A percentile compares a stretch with the other conserved stretches of the same genome.
These are phyloP conservation scores for Cliona cf. orientalis DNA, from an alignment of 37 sponge, comb jelly and placozoan genomes.

Conservation along the genomic window DNA sequence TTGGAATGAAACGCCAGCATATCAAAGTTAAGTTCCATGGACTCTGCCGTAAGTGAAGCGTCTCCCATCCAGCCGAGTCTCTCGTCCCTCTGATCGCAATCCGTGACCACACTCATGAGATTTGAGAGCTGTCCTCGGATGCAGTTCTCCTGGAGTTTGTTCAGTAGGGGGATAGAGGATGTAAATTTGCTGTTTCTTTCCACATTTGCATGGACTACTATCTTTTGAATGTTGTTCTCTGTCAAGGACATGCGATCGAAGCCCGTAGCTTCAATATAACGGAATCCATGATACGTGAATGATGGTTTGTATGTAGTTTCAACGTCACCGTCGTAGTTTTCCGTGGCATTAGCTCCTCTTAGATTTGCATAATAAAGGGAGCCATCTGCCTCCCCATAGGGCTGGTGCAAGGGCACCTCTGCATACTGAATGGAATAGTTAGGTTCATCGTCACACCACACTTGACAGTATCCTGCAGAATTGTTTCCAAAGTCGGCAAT, in stretches of 20 bases:
- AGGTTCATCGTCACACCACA: background rate
- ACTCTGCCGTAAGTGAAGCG: slow-evolving; percentile 66
- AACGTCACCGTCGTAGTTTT: slow-evolving; percentile 20
- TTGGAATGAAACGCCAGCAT: slow-evolving; percentile 47
- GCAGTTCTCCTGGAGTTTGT: slow-evolving; percentile 47
- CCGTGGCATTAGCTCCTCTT: slow-evolving; percentile 46
- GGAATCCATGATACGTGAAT: slow-evolving; percentile 81
- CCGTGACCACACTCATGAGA: slow-evolving; percentile 75
- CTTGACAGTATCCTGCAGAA: slow-evolving; percentile 50
- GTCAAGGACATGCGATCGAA: slow-evolving; percentile 30
- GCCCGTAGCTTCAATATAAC: slow-evolving; percentile 59
- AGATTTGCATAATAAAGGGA: slow-evolving; percentile 64
- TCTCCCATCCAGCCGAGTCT: slow-evolving; percentile 88
- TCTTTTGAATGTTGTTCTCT: slow-evolving; percentile 30
- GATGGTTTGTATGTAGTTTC: slow-evolving; percentile 43
- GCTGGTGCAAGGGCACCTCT: slow-evolving; percentile 58
- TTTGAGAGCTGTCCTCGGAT: slow-evolving; percentile 70
- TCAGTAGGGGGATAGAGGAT: slow-evolving; percentile 39
- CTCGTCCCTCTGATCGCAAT: slow-evolving; percentile 77
- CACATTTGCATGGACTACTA: slow-evolving; percentile 30
- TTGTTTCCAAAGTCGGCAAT: slow-evolving; percentile 71
- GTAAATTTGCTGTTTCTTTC: slow-evolving; percentile 34
- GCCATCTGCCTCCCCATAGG: slow-evolving; percentile 64
- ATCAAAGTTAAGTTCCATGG: slow-evolving; percentile 68
- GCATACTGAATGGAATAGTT: slow-evolving; percentile 41